Percentiles rank a stretch among this genome's conserved stretches.
Evolutionary conservation across 2,797 vertebrate species (phyloP).

Genomic region (Danio tinwini): DNA sequence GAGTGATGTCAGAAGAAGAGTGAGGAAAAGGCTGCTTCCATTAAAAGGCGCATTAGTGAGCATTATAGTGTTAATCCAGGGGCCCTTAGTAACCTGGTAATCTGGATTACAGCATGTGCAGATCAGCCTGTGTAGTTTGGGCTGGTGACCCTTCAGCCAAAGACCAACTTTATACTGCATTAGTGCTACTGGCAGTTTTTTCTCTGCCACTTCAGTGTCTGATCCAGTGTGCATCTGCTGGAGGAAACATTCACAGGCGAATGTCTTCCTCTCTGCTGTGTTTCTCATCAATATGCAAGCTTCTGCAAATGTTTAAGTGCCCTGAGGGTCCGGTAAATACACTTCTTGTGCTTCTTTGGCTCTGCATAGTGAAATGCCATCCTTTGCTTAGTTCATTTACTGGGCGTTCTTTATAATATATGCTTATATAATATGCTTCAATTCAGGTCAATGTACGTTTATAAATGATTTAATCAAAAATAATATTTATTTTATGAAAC

Average conservation of each 20-base stretch:
- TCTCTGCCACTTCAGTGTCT: slow-evolving; percentile 11
- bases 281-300: slow-evolving; percentile 49
- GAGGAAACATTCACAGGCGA: slow-evolving; percentile 6
- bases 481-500: too few species aligned
- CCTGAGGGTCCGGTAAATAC: slow-evolving; percentile 29
- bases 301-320: slow-evolving; percentile 33
- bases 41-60: slow-evolving; percentile 75
- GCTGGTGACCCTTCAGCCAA: slow-evolving; percentile 30
- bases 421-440: too few species aligned
- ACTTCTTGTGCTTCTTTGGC: slow-evolving; percentile 9
- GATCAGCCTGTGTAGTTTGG: slow-evolving; percentile 65
- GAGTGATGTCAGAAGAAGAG: slow-evolving; percentile 28
- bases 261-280: slow-evolving; percentile 1
- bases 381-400: slow-evolving; percentile 15
- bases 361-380: slow-evolving; percentile 5
- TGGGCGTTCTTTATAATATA: not conserved
- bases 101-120: slow-evolving; percentile 73
- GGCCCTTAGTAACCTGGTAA: slow-evolving; percentile 67
- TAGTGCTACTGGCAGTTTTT: slow-evolving; percentile 32
- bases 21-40: slow-evolving; percentile 58
- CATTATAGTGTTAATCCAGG: slow-evolving; percentile 75
- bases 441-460: not conserved
- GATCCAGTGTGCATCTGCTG: slow-evolving; percentile 24
- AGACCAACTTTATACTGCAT: slow-evolving; percentile 49
- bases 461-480: too few species aligned